phyloP scores from a whole-genome alignment of 2,888 invertebrate genomes.

The Ormyrus thymus region DNA sequence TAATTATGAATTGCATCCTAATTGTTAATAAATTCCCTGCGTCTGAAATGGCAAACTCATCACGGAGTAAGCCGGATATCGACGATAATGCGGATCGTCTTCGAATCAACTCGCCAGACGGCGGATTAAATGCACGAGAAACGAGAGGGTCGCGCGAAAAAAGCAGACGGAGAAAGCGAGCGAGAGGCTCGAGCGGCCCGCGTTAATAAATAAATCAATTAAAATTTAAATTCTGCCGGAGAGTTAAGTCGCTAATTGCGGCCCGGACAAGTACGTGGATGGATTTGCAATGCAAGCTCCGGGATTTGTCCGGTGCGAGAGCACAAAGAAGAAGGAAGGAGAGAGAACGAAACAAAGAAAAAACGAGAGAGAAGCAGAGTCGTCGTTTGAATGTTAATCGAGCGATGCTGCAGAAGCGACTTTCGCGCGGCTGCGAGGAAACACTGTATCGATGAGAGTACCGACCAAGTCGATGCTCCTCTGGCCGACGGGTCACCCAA shows the following conservation, averaged over 20 bases:
- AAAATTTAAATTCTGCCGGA: slow-evolving; percentile 67
- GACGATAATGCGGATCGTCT: too few species aligned
- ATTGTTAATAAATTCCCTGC: too few species aligned
- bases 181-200: slow-evolving; percentile 57
- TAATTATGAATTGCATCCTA: too few species aligned
- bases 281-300: slow-evolving; percentile 62
- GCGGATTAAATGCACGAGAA: too few species aligned
- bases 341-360: background rate
- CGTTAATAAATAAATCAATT: slow-evolving; percentile 68
- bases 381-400: slow-evolving; percentile 62
- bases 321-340: slow-evolving; percentile 23
- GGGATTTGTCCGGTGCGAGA: slow-evolving; percentile 26
- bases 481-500: background rate
- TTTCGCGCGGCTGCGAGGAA: slow-evolving; percentile 34
- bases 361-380: slow-evolving; percentile 46
- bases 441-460: slow-evolving; percentile 19
- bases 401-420: slow-evolving; percentile 26
- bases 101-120: too few species aligned
- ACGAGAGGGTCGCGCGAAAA: background rate
- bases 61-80: too few species aligned
- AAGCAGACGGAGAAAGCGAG: background rate
- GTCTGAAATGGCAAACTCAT: too few species aligned
- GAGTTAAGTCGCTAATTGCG: slow-evolving; percentile 68
- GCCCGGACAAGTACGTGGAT: slow-evolving; percentile 64
- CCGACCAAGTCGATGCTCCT: background rate